Evolutionary conservation across 1,140 invertebrate species (phyloP), one percentile per base, ranked within the genome.

Genomic region (Caenorhabditis brenneri): DNA sequence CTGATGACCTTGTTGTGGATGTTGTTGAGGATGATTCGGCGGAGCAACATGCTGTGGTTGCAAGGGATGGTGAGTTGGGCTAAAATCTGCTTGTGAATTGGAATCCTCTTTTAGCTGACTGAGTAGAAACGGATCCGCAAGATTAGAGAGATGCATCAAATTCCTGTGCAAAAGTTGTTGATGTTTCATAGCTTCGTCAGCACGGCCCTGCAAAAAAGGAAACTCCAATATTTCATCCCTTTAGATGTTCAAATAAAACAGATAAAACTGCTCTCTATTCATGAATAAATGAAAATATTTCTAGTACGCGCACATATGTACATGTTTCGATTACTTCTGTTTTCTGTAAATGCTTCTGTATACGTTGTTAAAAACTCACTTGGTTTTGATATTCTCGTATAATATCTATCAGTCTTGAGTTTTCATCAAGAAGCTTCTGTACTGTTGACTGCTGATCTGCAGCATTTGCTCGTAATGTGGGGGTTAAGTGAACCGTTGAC

Each of bases 81-180:
- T 81, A 65, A 33, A 19, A 22, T 74, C 42, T 27, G 69, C 7
- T 39, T 82, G 42, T 16, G 53, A 9, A 16, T n/a, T 33, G 19
- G 15, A 49, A 36, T 58, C 80, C 27, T 48, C 58, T 53, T 31
- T 48, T 1, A 85, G 31, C 29, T 85, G 69, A 24, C 15, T 55
- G 4, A 84, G 27, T 27, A 86, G 79, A 1, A 51, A 85, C 31
- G 81, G 86, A 60, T 90, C 90, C 6, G 84, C 90, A 0, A 88
- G 51, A 39, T 87, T 83, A 2, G 88, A 84, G 1, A 90, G 74
- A 58, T 86, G 90, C 15, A 90, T 36, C 4, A 90, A 80, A 81
- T 90, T 90, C 79, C 83, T 27, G 79, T 91, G 90, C 3, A 90
- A 79, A 16, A 87, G 49, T 74, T 90, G 84, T 55, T 91, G 89